These are phyloP conservation scores for Oryzias dopingdopingensis DNA, from an alignment of 2,797 vertebrate genomes.

Conservation along the genomic window DNA sequence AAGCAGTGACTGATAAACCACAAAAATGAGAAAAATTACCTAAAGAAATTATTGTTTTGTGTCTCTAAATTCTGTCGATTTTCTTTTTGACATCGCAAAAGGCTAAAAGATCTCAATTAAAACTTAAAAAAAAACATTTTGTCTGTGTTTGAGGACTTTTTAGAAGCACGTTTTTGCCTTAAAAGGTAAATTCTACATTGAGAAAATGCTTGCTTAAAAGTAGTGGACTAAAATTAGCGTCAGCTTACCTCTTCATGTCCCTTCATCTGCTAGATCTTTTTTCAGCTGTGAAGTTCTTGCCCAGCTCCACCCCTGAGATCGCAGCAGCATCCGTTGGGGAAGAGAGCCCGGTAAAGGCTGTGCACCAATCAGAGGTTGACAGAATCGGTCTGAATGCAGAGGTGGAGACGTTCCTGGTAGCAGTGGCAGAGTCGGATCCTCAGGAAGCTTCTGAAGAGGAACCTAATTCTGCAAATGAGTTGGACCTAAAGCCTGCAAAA, in stretches of 20 bases:
- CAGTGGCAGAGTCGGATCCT: neutral
- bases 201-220: too few relatives aligned
- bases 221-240: too few relatives aligned
- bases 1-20: too few relatives aligned
- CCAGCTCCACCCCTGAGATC: conserved; percentile 54
- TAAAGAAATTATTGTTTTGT: too few relatives aligned
- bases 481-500: conserved; percentile 28
- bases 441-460: conserved; percentile 18
- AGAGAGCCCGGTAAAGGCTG: conserved; percentile 20
- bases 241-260: neutral
- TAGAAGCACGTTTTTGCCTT: too few relatives aligned
- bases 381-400: conserved; percentile 3
- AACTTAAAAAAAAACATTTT: too few relatives aligned
- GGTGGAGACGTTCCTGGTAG: conserved; percentile 8
- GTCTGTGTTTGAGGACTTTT: too few relatives aligned
- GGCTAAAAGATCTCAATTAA: too few relatives aligned
- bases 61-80: too few relatives aligned
- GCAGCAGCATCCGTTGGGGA: conserved; percentile 66
- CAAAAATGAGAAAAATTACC: too few relatives aligned
- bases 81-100: too few relatives aligned
- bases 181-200: too few relatives aligned
- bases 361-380: conserved; percentile 33
- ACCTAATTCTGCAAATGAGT: neutral
- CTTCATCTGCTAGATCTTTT: conserved; percentile 39
- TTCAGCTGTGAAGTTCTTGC: conserved; percentile 52